phyloP scores from a whole-genome alignment of 2,113 vertebrate species.

The Carassius gibelio region DNA sequence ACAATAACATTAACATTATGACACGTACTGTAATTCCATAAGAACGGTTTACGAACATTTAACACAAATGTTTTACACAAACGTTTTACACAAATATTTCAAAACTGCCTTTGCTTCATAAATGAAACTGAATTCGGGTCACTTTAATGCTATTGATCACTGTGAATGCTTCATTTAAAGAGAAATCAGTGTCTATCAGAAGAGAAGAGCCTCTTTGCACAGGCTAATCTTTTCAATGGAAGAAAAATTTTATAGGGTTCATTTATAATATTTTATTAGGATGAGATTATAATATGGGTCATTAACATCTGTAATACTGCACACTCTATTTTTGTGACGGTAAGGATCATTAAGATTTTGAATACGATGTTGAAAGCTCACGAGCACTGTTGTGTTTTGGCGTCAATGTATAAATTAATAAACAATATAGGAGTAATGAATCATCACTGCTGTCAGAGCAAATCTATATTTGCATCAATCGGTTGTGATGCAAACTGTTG shows the following conservation, averaged over 20 bases:
- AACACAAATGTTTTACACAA: no score
- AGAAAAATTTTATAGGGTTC: background rate
- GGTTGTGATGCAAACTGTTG: background rate
- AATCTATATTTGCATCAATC: background rate
- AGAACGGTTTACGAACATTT: background rate
- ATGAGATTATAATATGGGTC: slow-evolving; percentile 21
- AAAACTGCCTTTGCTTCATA: background rate
- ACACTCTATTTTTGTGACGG: background rate
- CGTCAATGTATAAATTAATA: background rate
- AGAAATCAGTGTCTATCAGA: background rate
- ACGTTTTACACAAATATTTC: background rate
- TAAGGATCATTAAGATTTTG: slow-evolving; percentile 18
- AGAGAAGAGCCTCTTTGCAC: background rate
- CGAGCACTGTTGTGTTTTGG: background rate
- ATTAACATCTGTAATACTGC: slow-evolving; percentile 16
- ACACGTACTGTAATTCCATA: background rate
- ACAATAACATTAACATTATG: no score
- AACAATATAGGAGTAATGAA: background rate
- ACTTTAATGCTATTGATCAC: background rate
- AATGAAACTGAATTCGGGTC: background rate
- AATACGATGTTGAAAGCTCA: background rate
- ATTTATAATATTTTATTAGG: slow-evolving; percentile 23
- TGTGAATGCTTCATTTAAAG: background rate
- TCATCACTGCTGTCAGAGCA: background rate
- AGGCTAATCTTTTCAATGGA: slow-evolving; percentile 8